Percentiles rank a stretch among this genome's conserved stretches.
These are phyloP conservation scores for human DNA, from an alignment of 2,113 vertebrate species.

Conservation along the genomic window DNA sequence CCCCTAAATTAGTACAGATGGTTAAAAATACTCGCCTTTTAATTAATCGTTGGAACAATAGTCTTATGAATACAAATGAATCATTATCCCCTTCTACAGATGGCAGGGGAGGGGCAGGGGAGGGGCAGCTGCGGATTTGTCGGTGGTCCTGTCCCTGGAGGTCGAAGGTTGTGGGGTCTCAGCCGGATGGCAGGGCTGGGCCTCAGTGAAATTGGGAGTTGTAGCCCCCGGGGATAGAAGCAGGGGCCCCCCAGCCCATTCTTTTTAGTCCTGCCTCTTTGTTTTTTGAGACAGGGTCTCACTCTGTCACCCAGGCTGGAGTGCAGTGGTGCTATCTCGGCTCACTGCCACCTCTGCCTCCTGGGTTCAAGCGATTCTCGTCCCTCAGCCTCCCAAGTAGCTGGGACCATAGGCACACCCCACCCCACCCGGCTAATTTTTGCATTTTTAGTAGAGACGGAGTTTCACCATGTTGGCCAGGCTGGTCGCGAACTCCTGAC, in stretches of 20 bases:
- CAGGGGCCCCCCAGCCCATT: fast-evolving
- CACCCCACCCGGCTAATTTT: too few relatives aligned
- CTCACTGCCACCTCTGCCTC: too few relatives aligned
- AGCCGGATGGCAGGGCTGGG: neutral
- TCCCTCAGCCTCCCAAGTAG: too few relatives aligned
- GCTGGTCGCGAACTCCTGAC: too few relatives aligned
- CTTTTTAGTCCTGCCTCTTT: too few relatives aligned
- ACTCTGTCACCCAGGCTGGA: too few relatives aligned
- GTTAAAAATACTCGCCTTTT: conserved; percentile 63
- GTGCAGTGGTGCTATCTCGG: too few relatives aligned
- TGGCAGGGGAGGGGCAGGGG: neutral
- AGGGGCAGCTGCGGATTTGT: fast-evolving
- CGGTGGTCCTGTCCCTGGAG: neutral
- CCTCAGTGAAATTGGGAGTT: neutral
- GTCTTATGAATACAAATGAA: conserved; percentile 53
- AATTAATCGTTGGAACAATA: conserved; percentile 64
- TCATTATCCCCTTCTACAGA: neutral
- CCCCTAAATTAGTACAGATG: conserved; percentile 61
- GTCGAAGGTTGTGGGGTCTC: fast-evolving
- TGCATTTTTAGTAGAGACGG: too few relatives aligned
- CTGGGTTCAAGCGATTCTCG: too few relatives aligned
- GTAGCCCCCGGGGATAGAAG: neutral
- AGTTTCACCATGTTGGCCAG: too few relatives aligned
- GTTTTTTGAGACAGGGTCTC: too few relatives aligned
- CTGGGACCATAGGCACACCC: too few relatives aligned